These are phyloP conservation scores for Takifugu bimaculatus DNA, from an alignment of 2,113 vertebrate genomes.

Conservation along the genomic window DNA sequence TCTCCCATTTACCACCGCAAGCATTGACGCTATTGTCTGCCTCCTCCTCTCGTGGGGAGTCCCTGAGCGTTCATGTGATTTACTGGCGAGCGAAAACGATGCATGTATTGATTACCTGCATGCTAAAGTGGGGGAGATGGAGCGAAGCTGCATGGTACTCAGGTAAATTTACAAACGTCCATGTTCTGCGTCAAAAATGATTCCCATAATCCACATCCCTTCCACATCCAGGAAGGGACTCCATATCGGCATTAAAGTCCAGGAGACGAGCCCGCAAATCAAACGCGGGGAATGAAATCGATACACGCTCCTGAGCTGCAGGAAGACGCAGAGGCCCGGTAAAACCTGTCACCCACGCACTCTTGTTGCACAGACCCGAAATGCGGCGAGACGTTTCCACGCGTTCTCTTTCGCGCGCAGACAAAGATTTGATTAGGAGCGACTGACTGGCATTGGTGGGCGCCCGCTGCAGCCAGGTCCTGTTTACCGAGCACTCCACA, in stretches of 20 bases:
- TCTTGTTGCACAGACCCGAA: conserved; percentile 11
- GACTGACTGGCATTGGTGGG: conserved; percentile 48
- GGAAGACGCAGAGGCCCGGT: conserved; percentile 2
- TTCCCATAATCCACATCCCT: conserved; percentile 7
- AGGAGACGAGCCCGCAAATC: conserved; percentile 19
- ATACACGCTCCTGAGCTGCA: conserved; percentile 14
- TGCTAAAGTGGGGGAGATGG: conserved; percentile 10
- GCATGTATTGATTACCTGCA: conserved; percentile 41
- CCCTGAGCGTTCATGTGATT: conserved; percentile 21
- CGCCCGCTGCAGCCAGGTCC: conserved; percentile 44
- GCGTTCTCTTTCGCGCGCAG: conserved; percentile 2
- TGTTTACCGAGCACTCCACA: conserved; percentile 35
- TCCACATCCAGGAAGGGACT: conserved; percentile 1
- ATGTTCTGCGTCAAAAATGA: background rate
- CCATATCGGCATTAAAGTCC: background rate
- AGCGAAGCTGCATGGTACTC: conserved; percentile 1
- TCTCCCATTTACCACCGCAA: conserved; percentile 25
- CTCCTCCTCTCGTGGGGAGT: conserved; percentile 15
- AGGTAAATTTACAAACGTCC: conserved; percentile 5
- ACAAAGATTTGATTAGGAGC: conserved; percentile 46
- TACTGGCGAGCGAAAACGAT: conserved; percentile 24
- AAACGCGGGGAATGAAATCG: conserved; percentile 35
- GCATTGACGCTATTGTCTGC: conserved; percentile 19
- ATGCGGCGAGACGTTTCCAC: conserved; percentile 7
- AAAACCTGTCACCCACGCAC: conserved; percentile 14